Base-by-base conservation (phyloP, 2,888 invertebrate species). In the Harpagoxenus sublaevis region DNA sequence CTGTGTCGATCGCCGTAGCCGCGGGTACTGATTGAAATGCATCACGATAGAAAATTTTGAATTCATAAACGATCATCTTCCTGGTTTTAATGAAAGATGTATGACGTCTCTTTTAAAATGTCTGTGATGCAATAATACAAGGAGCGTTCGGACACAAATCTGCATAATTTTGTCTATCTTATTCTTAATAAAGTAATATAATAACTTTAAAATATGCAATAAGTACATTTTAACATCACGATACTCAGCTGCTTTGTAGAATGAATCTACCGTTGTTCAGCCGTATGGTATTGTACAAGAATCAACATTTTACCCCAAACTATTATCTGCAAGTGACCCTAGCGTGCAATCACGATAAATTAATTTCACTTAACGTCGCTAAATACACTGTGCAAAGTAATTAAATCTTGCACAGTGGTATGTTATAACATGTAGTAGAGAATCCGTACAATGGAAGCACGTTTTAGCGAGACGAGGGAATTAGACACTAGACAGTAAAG, bases 401-500 rank as follows among this genome's bases (percentile, higher is more conserved):
- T 91, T 91, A 89, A 86, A 91, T 83, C 86, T 75, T 79, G 74
- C 35, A n/a, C 42, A 65, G 77, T 63, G 42, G 85, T 84, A 85
- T 81, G 87, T 90, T 87, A 86, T 86, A 82, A 84, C 75, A 84
- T 70, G 65, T 68, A 73, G 55, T 60, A 31, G 62, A 68, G 78
- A 78, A 84, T 70, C 53, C 81, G 77, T 84, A 87, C 66, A 88
- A 84, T 81, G 73, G 71, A 84, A 84, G 77, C 60, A 70, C 79
- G 88, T 87, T 87, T 87, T 73, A 48, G 84, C 81, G 71, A 70
- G n/a, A 28, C 65, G 12, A 68, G 42, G n/a, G n/a, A 57, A 60
- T 28, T 85, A 89, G 87, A 84, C 84, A 60, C n/a, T 85, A 89
- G 87, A 84, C 84, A 86, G 88, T 89, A 89, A 90, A 90, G 86